Evolutionary conservation across 2,888 invertebrate genomes (phyloP).

Genomic region (Cephonodes hylas): DNA sequence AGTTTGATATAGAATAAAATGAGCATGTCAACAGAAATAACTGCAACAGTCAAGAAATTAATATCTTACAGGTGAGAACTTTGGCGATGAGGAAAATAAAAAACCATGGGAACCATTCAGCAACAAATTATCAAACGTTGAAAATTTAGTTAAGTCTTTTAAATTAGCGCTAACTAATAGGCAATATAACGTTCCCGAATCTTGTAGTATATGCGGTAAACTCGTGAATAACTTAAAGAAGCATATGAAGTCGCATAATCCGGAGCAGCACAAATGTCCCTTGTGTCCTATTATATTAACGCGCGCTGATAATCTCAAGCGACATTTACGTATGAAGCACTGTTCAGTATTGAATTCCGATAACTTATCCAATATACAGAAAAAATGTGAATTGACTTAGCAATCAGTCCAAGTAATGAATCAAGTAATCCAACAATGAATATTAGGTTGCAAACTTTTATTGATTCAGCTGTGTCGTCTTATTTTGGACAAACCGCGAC

Average conservation of each 20-base stretch:
- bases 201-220: slow-evolving; percentile 84
- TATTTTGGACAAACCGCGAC: not conserved
- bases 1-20: slow-evolving; percentile 32
- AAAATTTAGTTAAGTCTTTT: slow-evolving; percentile 65
- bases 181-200: slow-evolving; percentile 66
- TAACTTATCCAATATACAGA: slow-evolving; percentile 66
- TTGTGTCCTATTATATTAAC: slow-evolving; percentile 83
- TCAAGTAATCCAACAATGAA: not conserved
- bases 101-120: slow-evolving; percentile 63
- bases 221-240: slow-evolving; percentile 85
- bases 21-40: slow-evolving; percentile 41
- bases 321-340: slow-evolving; percentile 84
- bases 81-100: slow-evolving; percentile 73
- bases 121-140: slow-evolving; percentile 61
- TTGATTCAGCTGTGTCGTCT: not conserved
- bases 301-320: slow-evolving; percentile 84
- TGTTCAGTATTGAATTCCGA: slow-evolving; percentile 62
- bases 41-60: slow-evolving; percentile 53
- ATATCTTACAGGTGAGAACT: slow-evolving; percentile 74
- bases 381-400: slow-evolving; percentile 52
- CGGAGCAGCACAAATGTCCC: slow-evolving; percentile 83
- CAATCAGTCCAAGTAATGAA: not conserved
- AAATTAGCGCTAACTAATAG: slow-evolving; percentile 56
- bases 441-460: not conserved
- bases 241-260: slow-evolving; percentile 84